Evolutionary conservation across 2,113 vertebrate genomes (phyloP).

Genomic region (Entomyzon cyanotis): DNA sequence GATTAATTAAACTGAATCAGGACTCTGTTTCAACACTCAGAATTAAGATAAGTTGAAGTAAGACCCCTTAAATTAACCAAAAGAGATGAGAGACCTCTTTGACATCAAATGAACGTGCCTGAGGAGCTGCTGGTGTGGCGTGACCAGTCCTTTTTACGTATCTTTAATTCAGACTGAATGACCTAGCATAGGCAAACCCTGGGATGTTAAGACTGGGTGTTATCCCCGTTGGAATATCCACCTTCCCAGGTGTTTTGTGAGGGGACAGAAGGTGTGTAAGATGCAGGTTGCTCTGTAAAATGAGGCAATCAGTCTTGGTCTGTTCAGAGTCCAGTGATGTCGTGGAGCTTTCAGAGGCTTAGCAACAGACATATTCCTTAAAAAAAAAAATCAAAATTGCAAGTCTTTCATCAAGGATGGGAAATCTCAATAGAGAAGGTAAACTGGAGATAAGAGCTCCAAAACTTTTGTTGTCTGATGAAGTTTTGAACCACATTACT

Average conservation of each 20-base stretch:
- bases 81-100: not conserved
- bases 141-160: not conserved
- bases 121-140: not conserved
- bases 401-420: not conserved
- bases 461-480: not conserved
- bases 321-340: not conserved
- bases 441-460: not conserved
- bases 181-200: not conserved
- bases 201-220: not conserved
- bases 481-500: not conserved
- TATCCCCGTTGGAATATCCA: not conserved
- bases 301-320: not conserved
- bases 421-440: not conserved
- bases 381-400: not conserved
- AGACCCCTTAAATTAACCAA: slow-evolving; percentile 22
- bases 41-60: slow-evolving; percentile 21
- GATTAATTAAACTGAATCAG: slow-evolving; percentile 44
- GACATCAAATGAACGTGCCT: not conserved
- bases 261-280: not conserved
- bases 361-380: not conserved
- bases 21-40: not conserved
- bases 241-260: not conserved
- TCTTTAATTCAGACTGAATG: not conserved
- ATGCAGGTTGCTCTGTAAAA: not conserved
- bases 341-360: fast-evolving